Evolutionary conservation across 1,140 invertebrate species (phyloP), one percentile per base, ranked within the genome.

Genomic region (Gonatopus flavifemur): DNA sequence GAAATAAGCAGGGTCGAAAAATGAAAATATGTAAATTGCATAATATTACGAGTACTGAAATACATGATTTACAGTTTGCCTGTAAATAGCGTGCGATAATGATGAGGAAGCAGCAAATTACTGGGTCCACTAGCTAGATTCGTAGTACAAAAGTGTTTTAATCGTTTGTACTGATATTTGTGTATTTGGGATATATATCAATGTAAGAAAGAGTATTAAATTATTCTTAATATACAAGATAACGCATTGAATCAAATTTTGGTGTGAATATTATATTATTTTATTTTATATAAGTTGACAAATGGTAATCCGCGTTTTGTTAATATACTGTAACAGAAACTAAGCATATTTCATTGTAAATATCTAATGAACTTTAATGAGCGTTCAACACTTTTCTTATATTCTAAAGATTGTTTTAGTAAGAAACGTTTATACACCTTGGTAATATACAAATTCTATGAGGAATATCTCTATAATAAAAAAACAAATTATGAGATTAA

Each of bases 81-180:
- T 68, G 66, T 70, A 68, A 69, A 62, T 69, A 70, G 55, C 56
- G 52, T 65, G 65, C 38, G 56, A 66, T 60, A 60, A 58, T 40
- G 52, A 55, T 49, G 58, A 60, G 53, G 50, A 31, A 64, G 40
- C 52, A 55, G 38, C 67, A 66, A 70, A 62, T 67, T 63, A 71
- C 64, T 65, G 55, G 66, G 50, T 62, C 49, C 56, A 64, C 51
- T 50, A 62, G 44, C 64, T 63, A 70, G 38, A 57, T 57, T 48
- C 43, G 47, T 56, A 67, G 69, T 71, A 71, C 69, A 71, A 70
- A 71, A 71, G 67, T 71, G 66, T 71, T 70, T 71, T 71, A 71
- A 62, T 66, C 69, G 69, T 71, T 59, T 71, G 67, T 71, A 67
- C 66, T 60, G 52, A 40, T 56, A 62, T 22, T 59, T 52, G 61